A percentile compares a stretch with the other conserved stretches of the same genome.
phyloP scores from a whole-genome alignment of 2,113 vertebrate genomes.

The Actenoides lindsayi region DNA sequence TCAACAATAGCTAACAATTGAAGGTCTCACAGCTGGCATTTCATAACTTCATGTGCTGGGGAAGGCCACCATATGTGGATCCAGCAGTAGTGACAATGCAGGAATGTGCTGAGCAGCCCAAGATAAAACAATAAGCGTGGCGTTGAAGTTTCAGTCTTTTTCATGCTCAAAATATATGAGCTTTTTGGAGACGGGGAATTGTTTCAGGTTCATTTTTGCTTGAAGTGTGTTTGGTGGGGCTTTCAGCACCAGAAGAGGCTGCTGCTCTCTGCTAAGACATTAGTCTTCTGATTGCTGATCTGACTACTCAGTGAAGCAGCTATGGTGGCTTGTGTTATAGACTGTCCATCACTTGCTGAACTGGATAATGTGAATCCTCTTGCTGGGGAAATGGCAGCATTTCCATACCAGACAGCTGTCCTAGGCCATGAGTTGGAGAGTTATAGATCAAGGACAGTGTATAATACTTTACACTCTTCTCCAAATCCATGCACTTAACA shows the following conservation, averaged over 20 bases:
- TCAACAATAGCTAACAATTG: background rate
- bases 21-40: slow-evolving; percentile 28
- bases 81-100: background rate
- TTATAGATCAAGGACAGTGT: background rate
- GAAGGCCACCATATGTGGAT: slow-evolving; percentile 40
- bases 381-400: background rate
- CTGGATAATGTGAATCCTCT: background rate
- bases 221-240: background rate
- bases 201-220: background rate
- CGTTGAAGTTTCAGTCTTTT: background rate
- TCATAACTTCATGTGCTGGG: background rate
- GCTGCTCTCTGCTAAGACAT: background rate
- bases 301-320: background rate
- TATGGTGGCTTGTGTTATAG: background rate
- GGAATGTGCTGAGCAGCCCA: background rate
- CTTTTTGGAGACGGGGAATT: background rate
- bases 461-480: background rate
- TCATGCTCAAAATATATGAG: background rate
- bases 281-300: background rate
- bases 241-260: background rate
- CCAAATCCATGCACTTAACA: background rate
- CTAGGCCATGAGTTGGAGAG: background rate
- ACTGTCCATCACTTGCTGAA: background rate
- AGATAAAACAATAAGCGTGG: background rate
- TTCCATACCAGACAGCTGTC: background rate